A percentile compares a stretch with the other conserved stretches of the same genome.
These are phyloP conservation scores for Acanthurus lineatus DNA, from an alignment of 2,797 vertebrate genomes.

Conservation along the genomic window DNA sequence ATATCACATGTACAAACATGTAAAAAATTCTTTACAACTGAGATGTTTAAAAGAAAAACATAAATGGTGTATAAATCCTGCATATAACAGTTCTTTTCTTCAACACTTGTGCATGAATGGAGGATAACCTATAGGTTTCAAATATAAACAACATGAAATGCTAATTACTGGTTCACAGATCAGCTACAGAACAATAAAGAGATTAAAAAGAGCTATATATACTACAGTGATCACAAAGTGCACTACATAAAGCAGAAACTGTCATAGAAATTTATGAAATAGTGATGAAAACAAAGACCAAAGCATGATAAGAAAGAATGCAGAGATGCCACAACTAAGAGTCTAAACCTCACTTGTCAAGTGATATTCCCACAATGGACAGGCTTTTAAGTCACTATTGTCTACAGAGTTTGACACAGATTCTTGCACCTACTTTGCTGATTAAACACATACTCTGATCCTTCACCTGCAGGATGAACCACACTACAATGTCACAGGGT, in stretches of 20 bases:
- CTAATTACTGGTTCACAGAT: neutral
- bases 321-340: slow-evolving; percentile 8
- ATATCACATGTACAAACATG: neutral
- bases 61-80: neutral
- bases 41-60: neutral
- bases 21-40: neutral
- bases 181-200: neutral
- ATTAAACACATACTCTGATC: slow-evolving; percentile 61
- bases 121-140: neutral
- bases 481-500: slow-evolving; percentile 48
- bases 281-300: slow-evolving; percentile 7
- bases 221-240: neutral
- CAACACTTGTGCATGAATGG: neutral
- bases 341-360: neutral
- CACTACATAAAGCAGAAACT: neutral
- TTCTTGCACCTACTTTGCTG: slow-evolving; percentile 29
- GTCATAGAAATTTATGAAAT: slow-evolving; percentile 4
- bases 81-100: neutral
- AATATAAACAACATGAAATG: neutral
- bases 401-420: slow-evolving; percentile 24
- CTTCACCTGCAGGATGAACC: slow-evolving; percentile 41
- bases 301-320: neutral
- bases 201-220: neutral
- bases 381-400: slow-evolving; percentile 9
- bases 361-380: slow-evolving; percentile 17